Base-by-base conservation (phyloP, 1,140 invertebrate genomes). In the Harpegnathos saltator region DNA sequence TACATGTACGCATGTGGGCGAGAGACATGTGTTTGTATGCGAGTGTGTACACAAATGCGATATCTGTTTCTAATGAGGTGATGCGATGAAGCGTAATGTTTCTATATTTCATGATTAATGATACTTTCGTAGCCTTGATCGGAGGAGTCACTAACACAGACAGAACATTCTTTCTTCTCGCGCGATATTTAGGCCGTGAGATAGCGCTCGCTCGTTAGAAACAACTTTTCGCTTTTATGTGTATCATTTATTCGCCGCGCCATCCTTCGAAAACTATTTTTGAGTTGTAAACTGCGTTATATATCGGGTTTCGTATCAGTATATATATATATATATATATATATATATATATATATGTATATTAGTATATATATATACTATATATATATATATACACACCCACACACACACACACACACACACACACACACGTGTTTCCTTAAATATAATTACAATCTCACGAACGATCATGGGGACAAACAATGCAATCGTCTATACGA, bases 51-150 rank as follows among this genome's bases (percentile, higher is more conserved):
- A 93, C 84, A 89, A 91, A 91, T 94, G 91, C 91, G 92, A 90
- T 91, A 87, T 93, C 94, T 93, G 94, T 94, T 94, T 95, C 94
- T 85, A 95, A 95, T 95, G 95, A 94, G 94, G 95, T 95, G 94
- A 95, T 95, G 95, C 95, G 95, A 95, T 95, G 95, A 95, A 95
- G 78, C 83, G 83, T 85, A 92, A 93, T 90, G 93, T 93, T 91
- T 93, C 94, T 93, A 93, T 93, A 94, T 88, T 91, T 92, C 93
- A 93, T 94, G 93, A 93, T 94, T 94, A 92, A 94, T 94, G 92
- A 92, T 92, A 92, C 91, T 91, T 94, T 93, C 90, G 89, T 80
- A 80, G 75, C 65, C 75, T 80, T 80, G 63, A 78, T 22, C 50
- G 63, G 58, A 69, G 58, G 65, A 80, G 52, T 24, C 58, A 29